Conservation (phyloP, 2,113 vertebrate genomes). For the Anthoscopus minutus region DNA sequence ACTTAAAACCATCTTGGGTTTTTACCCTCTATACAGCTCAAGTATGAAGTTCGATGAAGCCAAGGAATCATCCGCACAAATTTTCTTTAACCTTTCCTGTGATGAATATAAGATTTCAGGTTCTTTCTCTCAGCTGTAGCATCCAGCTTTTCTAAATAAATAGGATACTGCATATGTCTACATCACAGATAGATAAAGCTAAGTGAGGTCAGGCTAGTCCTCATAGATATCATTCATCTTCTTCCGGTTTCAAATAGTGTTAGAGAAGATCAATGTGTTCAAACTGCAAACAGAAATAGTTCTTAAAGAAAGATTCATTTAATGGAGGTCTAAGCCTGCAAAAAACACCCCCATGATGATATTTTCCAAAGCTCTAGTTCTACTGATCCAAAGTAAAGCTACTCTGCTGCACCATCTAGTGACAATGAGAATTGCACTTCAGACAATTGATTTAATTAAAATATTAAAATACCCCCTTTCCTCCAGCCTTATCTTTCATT, state of each 20-base stretch:
- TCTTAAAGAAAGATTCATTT: background rate
- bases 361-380: constrained; percentile 17
- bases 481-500: background rate
- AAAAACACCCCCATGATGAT: background rate
- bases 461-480: background rate
- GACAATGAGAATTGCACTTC: constrained; percentile 32
- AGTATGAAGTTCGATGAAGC: background rate
- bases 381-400: constrained; percentile 30
- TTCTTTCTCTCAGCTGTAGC: background rate
- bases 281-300: background rate
- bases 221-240: background rate
- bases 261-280: background rate
- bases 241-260: background rate
- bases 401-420: constrained; percentile 60
- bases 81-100: background rate
- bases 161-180: background rate
- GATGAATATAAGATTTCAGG: background rate
- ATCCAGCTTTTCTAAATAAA: background rate
- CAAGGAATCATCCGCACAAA: background rate
- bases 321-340: background rate
- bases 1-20: background rate
- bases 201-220: background rate
- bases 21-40: background rate
- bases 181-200: background rate
- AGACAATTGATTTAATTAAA: constrained; percentile 6